A percentile compares a stretch with the other conserved stretches of the same genome.
Conservation (phyloP, 2,797 vertebrate species). For the Lophius americanus region DNA sequence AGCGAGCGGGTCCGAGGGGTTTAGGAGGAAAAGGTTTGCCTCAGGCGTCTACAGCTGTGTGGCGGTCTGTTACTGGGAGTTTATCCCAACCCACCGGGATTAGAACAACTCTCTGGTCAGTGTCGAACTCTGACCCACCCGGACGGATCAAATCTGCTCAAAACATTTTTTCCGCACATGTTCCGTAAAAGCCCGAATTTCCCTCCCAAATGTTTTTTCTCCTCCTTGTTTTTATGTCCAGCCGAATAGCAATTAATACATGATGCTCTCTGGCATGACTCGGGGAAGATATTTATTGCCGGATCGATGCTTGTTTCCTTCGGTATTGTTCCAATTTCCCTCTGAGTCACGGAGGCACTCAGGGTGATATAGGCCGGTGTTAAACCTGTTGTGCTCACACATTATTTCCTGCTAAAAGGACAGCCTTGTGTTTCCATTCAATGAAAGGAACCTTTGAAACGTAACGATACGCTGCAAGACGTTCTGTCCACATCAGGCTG, state of each 20-base stretch:
- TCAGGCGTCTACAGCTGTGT: slow-evolving; percentile 74
- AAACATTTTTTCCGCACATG: background rate
- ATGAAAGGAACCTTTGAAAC: background rate
- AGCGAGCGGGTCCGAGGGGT: slow-evolving; percentile 64
- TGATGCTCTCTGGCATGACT: slow-evolving; percentile 63
- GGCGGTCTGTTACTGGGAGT: slow-evolving; percentile 74
- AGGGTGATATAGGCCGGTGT: slow-evolving; percentile 44
- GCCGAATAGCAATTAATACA: slow-evolving; percentile 66
- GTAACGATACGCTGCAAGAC: background rate
- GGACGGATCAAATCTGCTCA: slow-evolving; percentile 52
- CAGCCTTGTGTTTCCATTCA: slow-evolving; percentile 27
- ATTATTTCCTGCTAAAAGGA: slow-evolving; percentile 40
- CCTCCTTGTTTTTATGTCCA: slow-evolving; percentile 43
- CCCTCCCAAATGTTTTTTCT: no score
- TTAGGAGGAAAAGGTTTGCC: slow-evolving; percentile 75
- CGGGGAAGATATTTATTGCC: slow-evolving; percentile 65
- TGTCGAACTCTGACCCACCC: slow-evolving; percentile 62
- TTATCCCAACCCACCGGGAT: slow-evolving; percentile 58
- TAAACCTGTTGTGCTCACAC: slow-evolving; percentile 47
- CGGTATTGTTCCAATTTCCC: slow-evolving; percentile 79
- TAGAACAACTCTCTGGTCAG: slow-evolving; percentile 72
- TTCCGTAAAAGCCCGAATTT: no score
- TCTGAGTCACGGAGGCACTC: slow-evolving; percentile 69
- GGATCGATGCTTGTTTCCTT: slow-evolving; percentile 74
- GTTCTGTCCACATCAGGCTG: background rate